Evolutionary conservation across 2,888 invertebrate species (phyloP), one percentile per base, ranked within the genome.

Genomic region (Eurytoma californica): DNA sequence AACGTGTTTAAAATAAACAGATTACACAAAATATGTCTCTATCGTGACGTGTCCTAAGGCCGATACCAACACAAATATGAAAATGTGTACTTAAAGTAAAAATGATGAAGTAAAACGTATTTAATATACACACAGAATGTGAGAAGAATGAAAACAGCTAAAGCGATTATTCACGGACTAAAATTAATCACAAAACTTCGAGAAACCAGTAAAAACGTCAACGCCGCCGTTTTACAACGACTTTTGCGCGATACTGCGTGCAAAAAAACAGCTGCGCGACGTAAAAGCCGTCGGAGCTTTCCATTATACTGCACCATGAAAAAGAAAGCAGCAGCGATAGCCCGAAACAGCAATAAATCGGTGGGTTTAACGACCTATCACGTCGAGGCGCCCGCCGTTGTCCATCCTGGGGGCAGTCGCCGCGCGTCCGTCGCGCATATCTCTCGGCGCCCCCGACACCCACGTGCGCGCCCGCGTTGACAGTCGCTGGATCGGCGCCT

Each of bases 381-480:
- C 39, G 30, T 30, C 72, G 61, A 30, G 61, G 30, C 53, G 28
- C 18, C 53, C 72, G n/a, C 24, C 4, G 53, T 12, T 7, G 14
- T 53, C 53, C 53, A 53, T 53, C 53, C 53, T 9, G 39, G 7
- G 39, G 39, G 39, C 39, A 39, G 39, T 39, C 39, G 39, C 5
- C 5, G 39, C 39, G 4, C 39, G 39, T 1, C 39, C 39, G 39
- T 39, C 39, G 39, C 39, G 39, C 39, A 39, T 39, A 4, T 53
- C 53, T 53, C 3, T 53, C n/a, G 7, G 13, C n/a, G 14, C 3
- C 63, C 9, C 30, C 39, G 39, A 30, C 39, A 39, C 18, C 61
- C 39, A 73, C 69, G 63, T 51, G 66, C 49, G 24, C 79, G 77
- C 70, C 82, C 16, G 12, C 63, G 39, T 16, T 39, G 63, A 39